phyloP scores from a whole-genome alignment of 2,888 invertebrate species.

The Pollenia labialis region DNA sequence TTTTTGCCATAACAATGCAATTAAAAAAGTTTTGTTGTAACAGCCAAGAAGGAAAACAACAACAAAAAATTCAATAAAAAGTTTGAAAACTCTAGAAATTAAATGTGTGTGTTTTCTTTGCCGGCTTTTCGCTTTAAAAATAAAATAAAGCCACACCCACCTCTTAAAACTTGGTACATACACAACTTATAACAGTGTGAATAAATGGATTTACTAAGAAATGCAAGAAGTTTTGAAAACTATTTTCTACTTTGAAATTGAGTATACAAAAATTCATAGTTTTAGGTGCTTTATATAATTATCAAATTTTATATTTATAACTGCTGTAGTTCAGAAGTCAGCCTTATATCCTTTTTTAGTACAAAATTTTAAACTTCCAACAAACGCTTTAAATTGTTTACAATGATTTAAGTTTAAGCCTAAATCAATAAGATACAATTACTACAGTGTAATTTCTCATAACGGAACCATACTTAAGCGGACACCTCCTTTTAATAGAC shows the following conservation, averaged over 20 bases:
- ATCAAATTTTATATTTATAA: not conserved
- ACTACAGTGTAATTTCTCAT: no score
- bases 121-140: not conserved
- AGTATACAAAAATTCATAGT: not conserved
- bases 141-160: not conserved
- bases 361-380: not conserved
- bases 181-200: no score
- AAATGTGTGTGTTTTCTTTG: not conserved
- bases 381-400: not conserved
- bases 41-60: slow-evolving; percentile 15
- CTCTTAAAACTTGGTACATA: no score
- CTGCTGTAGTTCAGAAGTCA: not conserved
- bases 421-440: no score
- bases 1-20: slow-evolving; percentile 60
- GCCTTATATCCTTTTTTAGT: slow-evolving; percentile 31
- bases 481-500: no score
- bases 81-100: not conserved
- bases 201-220: no score
- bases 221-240: not conserved
- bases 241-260: not conserved
- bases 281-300: not conserved
- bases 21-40: slow-evolving; percentile 68
- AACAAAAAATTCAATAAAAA: slow-evolving; percentile 24
- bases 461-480: no score
- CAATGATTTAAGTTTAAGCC: no score